Evolutionary conservation across 2,888 invertebrate genomes (phyloP).

Genomic region (Sericinus montela): DNA sequence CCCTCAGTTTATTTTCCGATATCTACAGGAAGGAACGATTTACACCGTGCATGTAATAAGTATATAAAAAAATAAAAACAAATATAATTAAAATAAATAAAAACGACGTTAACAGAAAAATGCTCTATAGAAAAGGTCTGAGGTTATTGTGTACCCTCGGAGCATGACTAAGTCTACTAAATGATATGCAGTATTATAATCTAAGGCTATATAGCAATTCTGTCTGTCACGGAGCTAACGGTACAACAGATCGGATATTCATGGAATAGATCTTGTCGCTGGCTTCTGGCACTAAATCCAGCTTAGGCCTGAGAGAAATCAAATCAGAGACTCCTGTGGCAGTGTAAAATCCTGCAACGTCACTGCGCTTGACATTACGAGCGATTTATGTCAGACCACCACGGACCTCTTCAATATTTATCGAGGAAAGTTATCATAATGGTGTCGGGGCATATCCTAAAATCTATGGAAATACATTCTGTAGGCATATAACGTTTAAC

Average conservation of each 20-base stretch:
- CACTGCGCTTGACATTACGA: constrained; percentile 10
- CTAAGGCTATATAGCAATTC: neutral
- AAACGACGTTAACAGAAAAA: no score
- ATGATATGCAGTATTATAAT: neutral
- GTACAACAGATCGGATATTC: constrained; percentile 1
- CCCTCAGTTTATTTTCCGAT: no score
- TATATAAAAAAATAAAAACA: no score
- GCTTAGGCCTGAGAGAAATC: constrained; percentile 1
- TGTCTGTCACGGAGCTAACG: neutral
- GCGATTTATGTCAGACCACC: constrained; percentile 27
- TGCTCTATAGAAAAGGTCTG: no score
- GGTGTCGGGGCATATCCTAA: constrained; percentile 6
- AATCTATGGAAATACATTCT: constrained; percentile 1
- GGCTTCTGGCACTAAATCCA: constrained; percentile 6
- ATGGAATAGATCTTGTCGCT: constrained; percentile 7
- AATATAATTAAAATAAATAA: no score
- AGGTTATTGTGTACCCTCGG: no score
- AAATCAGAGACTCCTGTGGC: neutral
- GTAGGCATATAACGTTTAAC: neutral
- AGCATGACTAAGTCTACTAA: no score
- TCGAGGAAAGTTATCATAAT: constrained; percentile 18
- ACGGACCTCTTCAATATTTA: constrained; percentile 30
- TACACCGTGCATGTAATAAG: no score
- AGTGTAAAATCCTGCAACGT: constrained; percentile 10
- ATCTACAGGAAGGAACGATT: no score